phyloP scores from a whole-genome alignment of 2,888 invertebrate species.

The Chalcis sispes region DNA sequence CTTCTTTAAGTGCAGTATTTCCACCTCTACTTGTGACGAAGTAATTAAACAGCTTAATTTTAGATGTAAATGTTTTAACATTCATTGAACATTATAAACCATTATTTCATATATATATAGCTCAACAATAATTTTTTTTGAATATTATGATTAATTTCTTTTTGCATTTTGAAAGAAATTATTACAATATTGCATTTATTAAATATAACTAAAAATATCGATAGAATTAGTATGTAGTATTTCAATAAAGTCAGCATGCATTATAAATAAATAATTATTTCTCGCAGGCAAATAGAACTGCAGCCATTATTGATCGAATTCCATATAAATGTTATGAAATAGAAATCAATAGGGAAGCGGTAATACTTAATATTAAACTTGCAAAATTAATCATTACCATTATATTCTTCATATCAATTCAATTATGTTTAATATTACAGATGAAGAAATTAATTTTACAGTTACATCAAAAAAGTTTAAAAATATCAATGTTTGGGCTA shows the following conservation, averaged over 20 bases:
- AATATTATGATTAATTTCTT: too few species aligned
- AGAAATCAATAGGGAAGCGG: conserved; percentile 12
- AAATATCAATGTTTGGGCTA: neutral
- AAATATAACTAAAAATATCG: too few species aligned
- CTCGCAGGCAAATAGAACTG: conserved; percentile 25
- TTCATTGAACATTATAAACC: neutral
- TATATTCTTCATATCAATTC: neutral
- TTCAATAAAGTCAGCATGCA: too few species aligned
- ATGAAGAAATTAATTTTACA: neutral
- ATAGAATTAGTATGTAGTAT: too few species aligned
- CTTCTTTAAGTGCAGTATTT: conserved; percentile 5
- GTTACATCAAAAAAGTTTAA: neutral
- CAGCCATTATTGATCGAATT: neutral
- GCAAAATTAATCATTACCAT: neutral
- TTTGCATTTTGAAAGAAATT: too few species aligned
- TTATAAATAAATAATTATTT: neutral
- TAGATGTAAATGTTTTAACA: neutral
- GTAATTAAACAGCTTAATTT: neutral
- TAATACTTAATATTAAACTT: neutral
- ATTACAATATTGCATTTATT: too few species aligned
- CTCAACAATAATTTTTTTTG: too few species aligned
- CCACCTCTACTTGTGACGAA: neutral
- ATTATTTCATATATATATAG: too few species aligned
- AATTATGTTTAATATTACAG: neutral
- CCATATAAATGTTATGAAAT: neutral